Base-by-base conservation (phyloP, 1,140 invertebrate species). In the Ceratina japonica region DNA sequence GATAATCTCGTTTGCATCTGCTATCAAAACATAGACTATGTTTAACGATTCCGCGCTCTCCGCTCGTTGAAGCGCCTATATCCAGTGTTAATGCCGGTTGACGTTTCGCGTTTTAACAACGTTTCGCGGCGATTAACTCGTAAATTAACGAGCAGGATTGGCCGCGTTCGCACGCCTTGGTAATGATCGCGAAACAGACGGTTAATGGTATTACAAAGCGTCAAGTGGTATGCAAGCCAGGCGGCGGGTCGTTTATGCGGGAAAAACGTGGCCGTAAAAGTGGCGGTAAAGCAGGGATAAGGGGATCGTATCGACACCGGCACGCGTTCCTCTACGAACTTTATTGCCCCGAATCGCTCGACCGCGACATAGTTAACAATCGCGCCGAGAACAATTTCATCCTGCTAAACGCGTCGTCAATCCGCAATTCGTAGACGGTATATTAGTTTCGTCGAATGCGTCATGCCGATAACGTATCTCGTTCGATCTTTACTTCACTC, bases 201-300 rank as follows among this genome's bases (percentile, higher is more conserved):
- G 37, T 72, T 72, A 72, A 72, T 72, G 70, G 58, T 61, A 8
- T 72, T 72, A 61, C 56, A 24, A 72, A 61, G 70, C 56, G 56
- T 59, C 31, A 44, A 59, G 69, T 54, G 68, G 20, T 24, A 52
- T 54, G 66, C 16, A 31, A n/a, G 54, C 54, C 37, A n/a, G n/a
- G n/a, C n/a, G 37, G n/a, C 51, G 22, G 66, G 22, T 44, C 31
- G 31, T 71, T 71, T 71, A 71, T 71, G 22, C 66, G 15, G 18
- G 13, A 59, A 61, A 66, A 72, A 59, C 31, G n/a, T 12, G 22
- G 69, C 31, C 69, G 31, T 71, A 71, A 72, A 72, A 61, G 70
- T 24, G 56, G 20, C 10, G 56, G 3, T 72, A 44, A 71, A 59
- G 20, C 54, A n/a, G 22, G 66, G 51, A 70, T 70, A 61, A 59